Base-by-base conservation (phyloP, 2,113 vertebrate genomes). In the Fregetta grallaria region DNA sequence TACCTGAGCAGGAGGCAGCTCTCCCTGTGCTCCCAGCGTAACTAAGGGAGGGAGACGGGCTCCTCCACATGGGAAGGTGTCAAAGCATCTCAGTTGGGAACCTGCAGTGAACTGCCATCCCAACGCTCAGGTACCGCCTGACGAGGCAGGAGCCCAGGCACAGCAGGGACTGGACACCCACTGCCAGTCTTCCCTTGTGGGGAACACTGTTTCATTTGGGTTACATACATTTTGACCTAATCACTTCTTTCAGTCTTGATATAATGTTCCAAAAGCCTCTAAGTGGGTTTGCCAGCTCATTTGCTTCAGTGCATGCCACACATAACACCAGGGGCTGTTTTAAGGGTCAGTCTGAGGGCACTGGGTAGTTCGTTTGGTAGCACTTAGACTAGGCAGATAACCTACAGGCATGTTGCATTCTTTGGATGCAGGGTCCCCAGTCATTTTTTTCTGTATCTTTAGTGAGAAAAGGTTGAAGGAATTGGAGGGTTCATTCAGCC, bases 131-230 rank as follows among this genome's bases (percentile, higher is more conserved):
- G 26, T 68, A 18, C 11, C 7, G 0, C 22, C 26, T 38, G n/a
- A 36, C 0, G 1, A 72, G 40, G n/a, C 1, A 1, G 25, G 8
- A 68, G 14, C 16, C 36, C 52, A 82, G 36, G 2, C 20, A 47
- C 42, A 29, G 2, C 10, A 42, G 16, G 15, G 22, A 26, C 49
- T 34, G 25, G 42, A 32, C 17, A 34, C 1, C 7, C 8, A 16
- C 8, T 2, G 1, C 29, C 25, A 20, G 0, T 42, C 42, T 63
- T 87, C 19, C 40, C 13, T 52, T 9, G 0, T 29, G 19, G 59
- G 16, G 10, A 84, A 1, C 5, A 16, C 32, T 15, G 6, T 68
- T 91, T 75, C 22, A 13, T 72, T 71, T 40, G 58, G 8, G 18
- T 55, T 55, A 40, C 36, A 8, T 21, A 15, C 0, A 0, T 23